phyloP scores from a whole-genome alignment of 1,140 invertebrate genomes.

The Lasioglossum albipes region DNA sequence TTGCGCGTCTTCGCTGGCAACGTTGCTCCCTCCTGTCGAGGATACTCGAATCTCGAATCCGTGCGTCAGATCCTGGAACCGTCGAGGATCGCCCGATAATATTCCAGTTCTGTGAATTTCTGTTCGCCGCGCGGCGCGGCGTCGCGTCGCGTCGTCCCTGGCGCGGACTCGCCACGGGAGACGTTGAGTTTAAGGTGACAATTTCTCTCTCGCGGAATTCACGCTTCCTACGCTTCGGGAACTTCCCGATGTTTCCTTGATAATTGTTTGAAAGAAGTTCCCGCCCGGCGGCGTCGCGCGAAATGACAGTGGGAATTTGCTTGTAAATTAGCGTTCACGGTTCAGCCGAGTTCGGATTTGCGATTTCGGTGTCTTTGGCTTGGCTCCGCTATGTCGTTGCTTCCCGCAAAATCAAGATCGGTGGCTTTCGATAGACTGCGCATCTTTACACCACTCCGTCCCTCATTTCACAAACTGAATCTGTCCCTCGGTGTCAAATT shows the following conservation, averaged over 20 bases:
- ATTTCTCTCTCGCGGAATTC: not conserved
- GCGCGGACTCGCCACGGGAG: not conserved
- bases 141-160: not conserved
- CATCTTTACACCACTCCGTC: no score
- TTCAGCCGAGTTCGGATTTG: not conserved
- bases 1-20: not conserved
- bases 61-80: not conserved
- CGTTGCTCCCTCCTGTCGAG: conserved; percentile 14
- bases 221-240: not conserved
- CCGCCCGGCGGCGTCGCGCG: not conserved
- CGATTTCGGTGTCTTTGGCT: no score
- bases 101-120: conserved; percentile 7
- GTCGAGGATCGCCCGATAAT: not conserved
- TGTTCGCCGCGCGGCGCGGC: not conserved
- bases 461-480: no score
- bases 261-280: conserved; percentile 22
- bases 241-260: not conserved
- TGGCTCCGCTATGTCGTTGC: no score
- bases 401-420: no score
- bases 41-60: conserved; percentile 1
- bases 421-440: no score
- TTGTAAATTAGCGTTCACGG: not conserved
- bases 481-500: no score
- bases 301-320: not conserved
- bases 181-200: conserved; percentile 12